Percentiles rank a stretch among this genome's conserved stretches.
Conservation (phyloP, 2,888 invertebrate species). For the Empis livida region DNA sequence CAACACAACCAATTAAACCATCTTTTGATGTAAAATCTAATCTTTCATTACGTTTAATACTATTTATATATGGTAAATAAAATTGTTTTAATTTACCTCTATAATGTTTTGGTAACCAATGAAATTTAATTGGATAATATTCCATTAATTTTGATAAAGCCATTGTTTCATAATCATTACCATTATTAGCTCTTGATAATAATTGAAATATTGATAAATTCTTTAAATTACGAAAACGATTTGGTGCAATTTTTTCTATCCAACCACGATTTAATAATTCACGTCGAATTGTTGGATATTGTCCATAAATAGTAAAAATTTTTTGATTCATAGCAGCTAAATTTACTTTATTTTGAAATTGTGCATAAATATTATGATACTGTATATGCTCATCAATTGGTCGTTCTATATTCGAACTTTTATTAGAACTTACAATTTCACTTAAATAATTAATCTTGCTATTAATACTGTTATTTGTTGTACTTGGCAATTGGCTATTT, state of each 20-base stretch:
- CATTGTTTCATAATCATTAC: conserved; percentile 32
- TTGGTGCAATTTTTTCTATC: conserved; percentile 51
- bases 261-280: conserved; percentile 54
- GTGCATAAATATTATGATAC: too few species aligned
- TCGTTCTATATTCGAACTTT: too few species aligned
- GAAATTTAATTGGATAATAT: conserved; percentile 51
- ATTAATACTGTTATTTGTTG: too few species aligned
- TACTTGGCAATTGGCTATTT: too few species aligned
- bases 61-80: conserved; percentile 25
- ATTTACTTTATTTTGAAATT: neutral
- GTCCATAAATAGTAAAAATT: conserved; percentile 30
- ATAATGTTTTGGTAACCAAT: conserved; percentile 48
- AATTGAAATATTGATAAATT: conserved; percentile 22
- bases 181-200: conserved; percentile 23
- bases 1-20: conserved; percentile 33
- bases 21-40: conserved; percentile 40
- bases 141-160: conserved; percentile 47
- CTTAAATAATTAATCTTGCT: too few species aligned
- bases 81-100: neutral
- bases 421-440: too few species aligned
- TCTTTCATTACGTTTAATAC: conserved; percentile 20
- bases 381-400: too few species aligned
- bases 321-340: conserved; percentile 10
- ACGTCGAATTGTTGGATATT: conserved; percentile 22
- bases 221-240: conserved; percentile 24